Base-by-base conservation (phyloP, 2,797 vertebrate genomes). In the Arctocebus calabarensis region DNA sequence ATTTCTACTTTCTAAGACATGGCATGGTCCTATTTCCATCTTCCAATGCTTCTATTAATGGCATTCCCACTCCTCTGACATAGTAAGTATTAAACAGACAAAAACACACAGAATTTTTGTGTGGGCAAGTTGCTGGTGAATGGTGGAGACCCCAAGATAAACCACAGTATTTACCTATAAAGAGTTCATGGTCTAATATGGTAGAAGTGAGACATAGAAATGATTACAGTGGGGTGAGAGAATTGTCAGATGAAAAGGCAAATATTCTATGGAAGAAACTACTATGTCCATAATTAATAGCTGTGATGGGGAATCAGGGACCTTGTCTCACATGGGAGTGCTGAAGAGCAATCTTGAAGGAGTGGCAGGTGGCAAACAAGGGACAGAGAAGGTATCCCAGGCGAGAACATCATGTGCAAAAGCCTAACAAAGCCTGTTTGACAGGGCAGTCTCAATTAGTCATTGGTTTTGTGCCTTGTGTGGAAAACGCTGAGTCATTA, bases 1-100 rank as follows among this genome's bases (percentile, higher is more conserved):
- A 61, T 68, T 95, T 88, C 84, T 89, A 48, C 27, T 89, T 88
- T 75, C 40, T 64, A 84, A 77, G 37, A 61, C 29, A 68, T 61
- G 12, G 29, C 4, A 17, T 9, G 3, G 16, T 81, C 29, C 7
- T 29, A 66, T 45, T 73, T 66, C 43, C 14, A 12, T 57, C 34
- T 68, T 96, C 20, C 17, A 64, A n/a, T 75, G 12, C 52, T 17
- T n/a, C 61, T n/a, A 3, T 25, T 62, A 43, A 27, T 85, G 45
- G 13, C n/a, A 77, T 81, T 81, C 22, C 16, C 5, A 23, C 34
- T 66, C 57, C 12, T 27, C 32, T 79, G 37, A 37, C 37, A 88
- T 71, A 84, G 37, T 81, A 59, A 84, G 17, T 19, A 52, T 25
- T 68, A 59, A 87, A 59, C 20, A 82, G 88, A 48, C 43, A 11